Evolutionary conservation across 2,888 invertebrate genomes (phyloP).

Genomic region (Nasonia oneida): DNA sequence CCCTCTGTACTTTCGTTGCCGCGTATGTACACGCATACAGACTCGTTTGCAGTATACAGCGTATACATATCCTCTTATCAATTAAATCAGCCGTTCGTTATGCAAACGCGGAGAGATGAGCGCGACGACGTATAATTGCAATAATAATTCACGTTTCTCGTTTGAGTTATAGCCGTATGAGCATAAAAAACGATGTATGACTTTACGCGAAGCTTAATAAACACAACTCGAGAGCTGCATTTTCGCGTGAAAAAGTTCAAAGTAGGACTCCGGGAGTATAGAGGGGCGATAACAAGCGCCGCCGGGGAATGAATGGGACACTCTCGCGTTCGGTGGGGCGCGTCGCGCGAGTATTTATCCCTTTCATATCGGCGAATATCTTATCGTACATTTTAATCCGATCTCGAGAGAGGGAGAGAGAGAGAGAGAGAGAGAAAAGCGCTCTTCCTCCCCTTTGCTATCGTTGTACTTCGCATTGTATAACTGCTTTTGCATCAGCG

Average conservation of each 20-base stretch:
- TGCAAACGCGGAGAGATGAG: background rate
- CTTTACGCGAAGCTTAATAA: background rate
- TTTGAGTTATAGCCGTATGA: background rate
- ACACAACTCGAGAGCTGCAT: slow-evolving; percentile 1
- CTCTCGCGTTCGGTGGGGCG: slow-evolving; percentile 16
- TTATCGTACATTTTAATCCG: slow-evolving; percentile 35
- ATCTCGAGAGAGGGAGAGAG: background rate
- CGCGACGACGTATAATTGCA: background rate
- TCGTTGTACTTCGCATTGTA: too few relatives aligned
- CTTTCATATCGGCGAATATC: background rate
- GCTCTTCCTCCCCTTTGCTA: background rate
- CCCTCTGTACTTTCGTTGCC: background rate
- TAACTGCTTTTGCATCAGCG: background rate
- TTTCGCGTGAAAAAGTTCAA: background rate
- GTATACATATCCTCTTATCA: slow-evolving; percentile 25
- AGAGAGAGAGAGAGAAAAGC: background rate
- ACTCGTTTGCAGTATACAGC: background rate
- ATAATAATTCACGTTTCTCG: slow-evolving; percentile 16
- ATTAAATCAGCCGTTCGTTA: slow-evolving; percentile 32
- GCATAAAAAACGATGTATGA: background rate
- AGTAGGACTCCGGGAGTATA: background rate
- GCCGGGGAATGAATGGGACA: background rate
- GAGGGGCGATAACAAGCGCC: background rate
- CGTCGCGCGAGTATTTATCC: background rate
- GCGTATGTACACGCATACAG: too few relatives aligned